These are phyloP conservation scores for Shinisaurus crocodilurus DNA, from an alignment of 2,113 vertebrate species.

Conservation along the genomic window DNA sequence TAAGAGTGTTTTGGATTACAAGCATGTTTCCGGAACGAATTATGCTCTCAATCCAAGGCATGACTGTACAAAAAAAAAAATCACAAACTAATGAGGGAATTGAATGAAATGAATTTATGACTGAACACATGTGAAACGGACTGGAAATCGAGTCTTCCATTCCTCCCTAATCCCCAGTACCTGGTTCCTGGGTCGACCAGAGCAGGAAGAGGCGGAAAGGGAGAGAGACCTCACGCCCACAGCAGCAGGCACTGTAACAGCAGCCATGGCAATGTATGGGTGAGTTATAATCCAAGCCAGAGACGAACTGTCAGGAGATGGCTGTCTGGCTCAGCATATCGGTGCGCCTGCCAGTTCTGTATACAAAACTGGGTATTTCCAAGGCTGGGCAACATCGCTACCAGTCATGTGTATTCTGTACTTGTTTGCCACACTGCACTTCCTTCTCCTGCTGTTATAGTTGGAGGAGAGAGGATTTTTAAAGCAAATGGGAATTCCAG, in stretches of 20 bases:
- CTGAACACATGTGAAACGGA: too few species aligned
- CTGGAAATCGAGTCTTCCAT: too few species aligned
- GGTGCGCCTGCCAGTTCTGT: neutral
- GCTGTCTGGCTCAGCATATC: neutral
- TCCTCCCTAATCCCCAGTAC: too few species aligned
- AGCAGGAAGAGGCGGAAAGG: too few species aligned
- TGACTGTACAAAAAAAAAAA: too few species aligned
- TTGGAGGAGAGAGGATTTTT: constrained; percentile 42
- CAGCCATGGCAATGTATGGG: neutral
- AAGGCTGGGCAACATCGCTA: neutral
- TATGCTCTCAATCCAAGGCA: too few species aligned
- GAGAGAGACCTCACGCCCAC: too few species aligned
- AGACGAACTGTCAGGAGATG: neutral
- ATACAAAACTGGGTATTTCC: neutral
- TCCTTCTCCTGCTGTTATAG: neutral
- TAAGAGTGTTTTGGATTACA: too few species aligned
- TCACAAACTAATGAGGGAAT: too few species aligned
- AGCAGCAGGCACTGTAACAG: neutral
- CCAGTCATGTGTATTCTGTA: neutral
- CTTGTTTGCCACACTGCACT: neutral
- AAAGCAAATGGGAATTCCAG: neutral
- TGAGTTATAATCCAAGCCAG: neutral
- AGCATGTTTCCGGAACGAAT: too few species aligned
- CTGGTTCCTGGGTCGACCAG: too few species aligned
- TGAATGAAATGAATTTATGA: too few species aligned